Conservation (phyloP, 2,113 vertebrate species). For the Steatornis caripensis region DNA sequence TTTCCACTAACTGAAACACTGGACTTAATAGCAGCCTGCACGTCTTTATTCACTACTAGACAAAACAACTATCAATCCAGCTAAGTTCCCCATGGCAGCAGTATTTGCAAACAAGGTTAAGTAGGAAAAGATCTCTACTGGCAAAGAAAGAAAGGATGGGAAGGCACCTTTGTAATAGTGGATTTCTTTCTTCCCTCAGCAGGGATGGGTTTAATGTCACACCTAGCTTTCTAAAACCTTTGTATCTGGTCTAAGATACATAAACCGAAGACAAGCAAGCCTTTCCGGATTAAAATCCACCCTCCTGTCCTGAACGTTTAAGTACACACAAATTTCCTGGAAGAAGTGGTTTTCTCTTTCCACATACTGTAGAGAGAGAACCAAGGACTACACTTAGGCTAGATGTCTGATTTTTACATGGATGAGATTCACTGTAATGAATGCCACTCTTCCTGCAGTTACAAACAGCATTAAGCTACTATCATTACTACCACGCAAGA, state of each 20-base stretch:
- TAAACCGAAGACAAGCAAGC: neutral
- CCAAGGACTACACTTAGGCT: neutral
- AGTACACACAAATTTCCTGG: neutral
- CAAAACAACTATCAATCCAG: neutral
- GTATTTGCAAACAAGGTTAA: neutral
- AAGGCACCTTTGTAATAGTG: rapidly evolving
- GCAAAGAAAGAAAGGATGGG: neutral
- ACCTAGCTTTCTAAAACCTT: neutral
- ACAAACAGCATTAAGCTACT: neutral
- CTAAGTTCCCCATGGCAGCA: neutral
- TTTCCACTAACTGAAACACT: neutral
- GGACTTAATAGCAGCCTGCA: neutral
- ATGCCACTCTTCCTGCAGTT: neutral
- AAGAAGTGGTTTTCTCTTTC: neutral
- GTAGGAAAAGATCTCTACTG: neutral
- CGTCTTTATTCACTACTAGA: neutral
- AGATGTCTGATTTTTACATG: neutral
- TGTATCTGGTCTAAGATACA: neutral
- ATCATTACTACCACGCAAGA: neutral
- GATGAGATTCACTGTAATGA: neutral
- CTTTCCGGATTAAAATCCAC: neutral
- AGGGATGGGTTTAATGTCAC: neutral
- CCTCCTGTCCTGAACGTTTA: neutral
- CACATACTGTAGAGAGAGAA: neutral
- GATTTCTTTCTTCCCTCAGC: neutral